These are phyloP conservation scores for Sorex fumeus DNA, from an alignment of 2,113 vertebrate genomes.

Conservation along the genomic window DNA sequence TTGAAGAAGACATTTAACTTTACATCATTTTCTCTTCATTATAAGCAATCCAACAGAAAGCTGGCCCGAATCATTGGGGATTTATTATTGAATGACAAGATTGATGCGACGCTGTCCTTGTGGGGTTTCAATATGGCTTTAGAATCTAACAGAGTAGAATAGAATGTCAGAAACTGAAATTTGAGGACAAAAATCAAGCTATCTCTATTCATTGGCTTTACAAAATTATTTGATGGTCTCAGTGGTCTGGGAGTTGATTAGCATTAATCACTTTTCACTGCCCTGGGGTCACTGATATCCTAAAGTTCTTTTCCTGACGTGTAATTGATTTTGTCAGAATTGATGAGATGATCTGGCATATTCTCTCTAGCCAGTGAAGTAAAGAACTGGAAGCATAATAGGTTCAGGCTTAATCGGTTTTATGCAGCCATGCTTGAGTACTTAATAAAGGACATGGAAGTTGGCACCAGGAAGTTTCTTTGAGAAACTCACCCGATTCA, in stretches of 20 bases:
- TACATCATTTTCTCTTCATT: background rate
- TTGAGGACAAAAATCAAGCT: constrained; percentile 4
- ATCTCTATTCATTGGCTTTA: constrained; percentile 2
- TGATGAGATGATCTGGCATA: constrained; percentile 48
- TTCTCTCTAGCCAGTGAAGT: constrained; percentile 19
- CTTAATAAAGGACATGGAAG: constrained; percentile 60
- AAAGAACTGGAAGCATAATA: constrained; percentile 46
- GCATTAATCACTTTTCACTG: constrained; percentile 32
- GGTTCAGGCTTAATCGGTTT: constrained; percentile 65
- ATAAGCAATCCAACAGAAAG: constrained; percentile 27
- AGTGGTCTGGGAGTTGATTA: constrained; percentile 9
- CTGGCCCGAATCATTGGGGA: background rate
- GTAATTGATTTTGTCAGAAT: constrained; percentile 57
- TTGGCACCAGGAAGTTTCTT: constrained; percentile 59
- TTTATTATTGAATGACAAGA: background rate
- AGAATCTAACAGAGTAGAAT: background rate
- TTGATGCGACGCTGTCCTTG: background rate
- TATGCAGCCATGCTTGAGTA: constrained; percentile 48
- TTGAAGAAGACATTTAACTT: constrained; percentile 8
- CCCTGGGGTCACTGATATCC: constrained; percentile 1
- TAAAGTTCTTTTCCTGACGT: constrained; percentile 43
- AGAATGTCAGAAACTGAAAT: constrained; percentile 37
- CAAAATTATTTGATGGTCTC: constrained; percentile 43
- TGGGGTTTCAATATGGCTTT: background rate
- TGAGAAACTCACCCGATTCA: constrained; percentile 56